These are phyloP conservation scores for Synergus itoensis DNA, from an alignment of 2,888 invertebrate species.

Conservation along the genomic window DNA sequence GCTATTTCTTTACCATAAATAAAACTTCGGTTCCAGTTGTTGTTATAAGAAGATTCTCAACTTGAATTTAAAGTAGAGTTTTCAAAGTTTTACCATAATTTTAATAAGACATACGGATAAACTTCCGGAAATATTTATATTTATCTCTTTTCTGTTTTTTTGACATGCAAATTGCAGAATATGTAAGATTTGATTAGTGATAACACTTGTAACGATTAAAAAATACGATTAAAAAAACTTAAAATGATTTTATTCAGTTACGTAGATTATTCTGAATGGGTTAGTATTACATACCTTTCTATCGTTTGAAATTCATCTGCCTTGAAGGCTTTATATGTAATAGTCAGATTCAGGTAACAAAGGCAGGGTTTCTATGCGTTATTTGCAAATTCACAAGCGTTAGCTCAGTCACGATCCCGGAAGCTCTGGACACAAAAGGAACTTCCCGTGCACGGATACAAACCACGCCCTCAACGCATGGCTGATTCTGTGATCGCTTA, in stretches of 20 bases:
- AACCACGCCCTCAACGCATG: background rate
- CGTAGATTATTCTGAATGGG: background rate
- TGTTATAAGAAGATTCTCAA: background rate
- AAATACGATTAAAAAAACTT: background rate
- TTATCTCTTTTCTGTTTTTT: background rate
- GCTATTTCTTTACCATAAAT: background rate
- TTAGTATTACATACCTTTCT: background rate
- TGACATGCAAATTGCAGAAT: background rate
- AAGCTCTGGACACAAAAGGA: constrained; percentile 1
- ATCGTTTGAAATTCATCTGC: background rate
- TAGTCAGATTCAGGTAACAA: constrained; percentile 16
- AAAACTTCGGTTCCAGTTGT: background rate
- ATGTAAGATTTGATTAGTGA: background rate
- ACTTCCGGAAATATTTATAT: too few relatives aligned
- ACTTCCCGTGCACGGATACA: constrained; percentile 13
- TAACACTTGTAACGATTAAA: too few relatives aligned
- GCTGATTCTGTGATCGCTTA: background rate
- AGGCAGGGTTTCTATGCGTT: constrained; percentile 13
- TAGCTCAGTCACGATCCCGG: background rate
- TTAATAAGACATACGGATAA: too few relatives aligned
- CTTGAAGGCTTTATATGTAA: constrained; percentile 10
- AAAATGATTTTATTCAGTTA: background rate
- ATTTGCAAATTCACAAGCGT: constrained; percentile 27
- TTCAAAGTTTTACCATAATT: background rate
- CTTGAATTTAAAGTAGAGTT: background rate